A percentile compares a stretch with the other conserved stretches of the same genome.
These are phyloP conservation scores for Drosophila rhopaloa DNA, from an alignment of 1,140 invertebrate genomes.

Conservation along the genomic window DNA sequence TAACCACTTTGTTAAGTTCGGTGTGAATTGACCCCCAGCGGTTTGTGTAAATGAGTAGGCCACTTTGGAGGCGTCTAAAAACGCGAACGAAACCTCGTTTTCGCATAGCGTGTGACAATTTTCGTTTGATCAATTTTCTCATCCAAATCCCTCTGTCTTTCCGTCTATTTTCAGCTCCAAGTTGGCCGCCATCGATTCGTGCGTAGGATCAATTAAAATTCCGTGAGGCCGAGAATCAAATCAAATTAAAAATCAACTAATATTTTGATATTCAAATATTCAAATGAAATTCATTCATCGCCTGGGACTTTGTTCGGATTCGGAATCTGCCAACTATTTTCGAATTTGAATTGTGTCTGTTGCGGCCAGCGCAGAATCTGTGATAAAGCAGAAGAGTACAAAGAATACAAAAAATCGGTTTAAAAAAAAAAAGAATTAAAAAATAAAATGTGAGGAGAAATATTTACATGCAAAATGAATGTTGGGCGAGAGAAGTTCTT, in stretches of 20 bases:
- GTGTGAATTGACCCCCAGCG: neutral
- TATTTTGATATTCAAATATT: constrained; percentile 72
- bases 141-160: constrained; percentile 37
- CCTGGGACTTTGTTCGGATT: constrained; percentile 36
- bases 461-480: constrained; percentile 67
- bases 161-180: constrained; percentile 69
- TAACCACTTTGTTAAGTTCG: too few species aligned
- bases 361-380: constrained; percentile 26
- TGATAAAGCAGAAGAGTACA: constrained; percentile 51
- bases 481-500: constrained; percentile 46
- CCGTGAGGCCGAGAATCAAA: constrained; percentile 62
- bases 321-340: constrained; percentile 54
- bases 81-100: constrained; percentile 28
- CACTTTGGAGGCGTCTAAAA: constrained; percentile 26
- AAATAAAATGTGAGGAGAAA: constrained; percentile 40
- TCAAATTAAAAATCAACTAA: constrained; percentile 67
- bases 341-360: constrained; percentile 46
- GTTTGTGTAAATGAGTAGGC: constrained; percentile 23
- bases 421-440: constrained; percentile 8
- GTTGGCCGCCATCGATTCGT: constrained; percentile 65
- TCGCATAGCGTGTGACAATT: constrained; percentile 75
- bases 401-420: constrained; percentile 11
- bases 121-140: constrained; percentile 44
- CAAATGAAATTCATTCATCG: constrained; percentile 77
- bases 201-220: constrained; percentile 77